Conservation (phyloP, 2,113 vertebrate species). For the Plotosus lineatus region DNA sequence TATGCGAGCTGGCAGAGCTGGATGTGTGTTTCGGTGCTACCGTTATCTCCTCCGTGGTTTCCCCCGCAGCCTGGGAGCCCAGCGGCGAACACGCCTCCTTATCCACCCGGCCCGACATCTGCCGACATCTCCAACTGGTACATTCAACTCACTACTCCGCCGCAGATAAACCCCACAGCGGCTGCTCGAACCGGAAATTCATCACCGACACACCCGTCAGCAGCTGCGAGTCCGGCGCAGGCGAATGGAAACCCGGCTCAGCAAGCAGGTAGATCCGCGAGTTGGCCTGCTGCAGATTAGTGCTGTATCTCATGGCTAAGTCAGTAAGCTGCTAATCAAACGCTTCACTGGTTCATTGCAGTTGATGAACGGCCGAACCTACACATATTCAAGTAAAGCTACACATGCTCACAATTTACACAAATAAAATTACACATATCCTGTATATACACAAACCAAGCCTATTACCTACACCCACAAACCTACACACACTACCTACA, state of each 20-base stretch:
- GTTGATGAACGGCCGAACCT: not conserved
- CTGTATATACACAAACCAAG: no score
- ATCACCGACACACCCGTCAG: not conserved
- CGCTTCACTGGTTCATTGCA: not conserved
- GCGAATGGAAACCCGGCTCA: conserved; percentile 58
- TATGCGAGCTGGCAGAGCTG: conserved; percentile 83
- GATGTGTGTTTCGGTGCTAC: conserved; percentile 61
- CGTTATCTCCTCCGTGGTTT: conserved; percentile 59
- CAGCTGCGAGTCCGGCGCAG: conserved; percentile 39
- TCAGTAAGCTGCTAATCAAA: not conserved
- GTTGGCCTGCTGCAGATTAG: conserved; percentile 43
- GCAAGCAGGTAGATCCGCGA: conserved; percentile 53
- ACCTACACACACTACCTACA: not conserved
- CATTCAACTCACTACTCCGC: conserved; percentile 37
- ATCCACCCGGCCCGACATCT: conserved; percentile 35
- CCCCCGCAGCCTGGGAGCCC: conserved; percentile 16
- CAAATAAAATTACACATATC: not conserved
- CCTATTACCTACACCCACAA: no score
- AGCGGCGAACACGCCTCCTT: conserved; percentile 54
- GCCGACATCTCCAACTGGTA: conserved; percentile 57
- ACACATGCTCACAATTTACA: not conserved
- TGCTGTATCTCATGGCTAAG: not conserved
- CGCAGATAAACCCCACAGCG: conserved; percentile 25
- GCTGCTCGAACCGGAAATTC: conserved; percentile 39
- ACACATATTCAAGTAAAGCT: no score